Evolutionary conservation across 2,888 invertebrate genomes (phyloP).

Genomic region (Drosophila gaucha): DNA sequence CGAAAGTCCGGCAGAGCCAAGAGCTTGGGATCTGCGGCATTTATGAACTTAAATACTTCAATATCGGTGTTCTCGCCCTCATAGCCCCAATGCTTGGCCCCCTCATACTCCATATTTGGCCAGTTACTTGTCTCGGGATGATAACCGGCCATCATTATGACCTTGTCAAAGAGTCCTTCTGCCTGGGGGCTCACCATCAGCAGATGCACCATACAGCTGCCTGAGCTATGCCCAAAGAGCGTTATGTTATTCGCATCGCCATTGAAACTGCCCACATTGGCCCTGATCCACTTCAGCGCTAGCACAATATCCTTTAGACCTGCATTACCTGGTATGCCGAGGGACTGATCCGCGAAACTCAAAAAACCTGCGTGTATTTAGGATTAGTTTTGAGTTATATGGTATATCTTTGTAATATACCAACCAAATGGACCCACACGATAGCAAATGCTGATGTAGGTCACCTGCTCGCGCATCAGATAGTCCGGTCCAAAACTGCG

Average conservation of each 20-base stretch:
- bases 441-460: slow-evolving; percentile 84
- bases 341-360: slow-evolving; percentile 83
- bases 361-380: slow-evolving; percentile 84
- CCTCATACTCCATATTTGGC: slow-evolving; percentile 54
- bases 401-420: background rate
- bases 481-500: slow-evolving; percentile 83
- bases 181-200: slow-evolving; percentile 84
- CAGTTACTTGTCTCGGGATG: slow-evolving; percentile 44
- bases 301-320: slow-evolving; percentile 85
- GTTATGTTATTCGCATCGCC: slow-evolving; percentile 85
- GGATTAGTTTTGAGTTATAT: background rate
- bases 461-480: slow-evolving; percentile 83
- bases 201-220: slow-evolving; percentile 83
- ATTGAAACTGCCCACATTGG: slow-evolving; percentile 84
- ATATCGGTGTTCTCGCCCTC: slow-evolving; percentile 74
- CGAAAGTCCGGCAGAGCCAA: slow-evolving; percentile 46
- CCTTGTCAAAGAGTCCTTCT: slow-evolving; percentile 82
- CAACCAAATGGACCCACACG: slow-evolving; percentile 84
- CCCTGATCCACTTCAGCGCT: slow-evolving; percentile 85
- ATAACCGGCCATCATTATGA: slow-evolving; percentile 76
- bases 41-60: slow-evolving; percentile 55
- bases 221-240: slow-evolving; percentile 86
- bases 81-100: slow-evolving; percentile 80
- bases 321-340: slow-evolving; percentile 85
- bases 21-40: slow-evolving; percentile 49